Conservation (phyloP, 1,140 invertebrate species). For the Platorchestia sp. region DNA sequence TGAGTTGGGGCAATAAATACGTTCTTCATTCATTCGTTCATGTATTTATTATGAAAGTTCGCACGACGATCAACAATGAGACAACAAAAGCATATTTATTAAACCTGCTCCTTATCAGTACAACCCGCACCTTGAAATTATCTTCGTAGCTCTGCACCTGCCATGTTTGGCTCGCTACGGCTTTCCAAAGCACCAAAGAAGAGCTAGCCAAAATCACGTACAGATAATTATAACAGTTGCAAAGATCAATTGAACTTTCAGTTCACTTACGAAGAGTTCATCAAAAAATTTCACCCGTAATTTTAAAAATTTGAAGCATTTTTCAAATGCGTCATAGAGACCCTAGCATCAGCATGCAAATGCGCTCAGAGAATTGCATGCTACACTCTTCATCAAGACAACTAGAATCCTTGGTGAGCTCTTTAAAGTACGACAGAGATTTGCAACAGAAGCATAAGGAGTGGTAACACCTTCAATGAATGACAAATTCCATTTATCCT, state of each 20-base stretch:
- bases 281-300: not conserved
- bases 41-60: conserved; percentile 46
- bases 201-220: not conserved
- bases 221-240: not conserved
- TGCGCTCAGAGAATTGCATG: not conserved
- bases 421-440: not conserved
- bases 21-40: not conserved
- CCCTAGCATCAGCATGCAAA: not conserved
- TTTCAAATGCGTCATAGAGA: not conserved
- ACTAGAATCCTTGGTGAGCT: not conserved
- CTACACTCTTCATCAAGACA: not conserved
- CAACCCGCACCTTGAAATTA: not conserved
- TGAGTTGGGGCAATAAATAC: not conserved
- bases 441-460: not conserved
- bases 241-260: not conserved
- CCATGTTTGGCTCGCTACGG: not conserved
- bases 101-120: conserved; percentile 6
- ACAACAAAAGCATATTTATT: conserved; percentile 43
- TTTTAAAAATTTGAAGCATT: not conserved
- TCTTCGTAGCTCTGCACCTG: not conserved
- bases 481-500: not conserved
- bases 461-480: not conserved
- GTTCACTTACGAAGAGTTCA: not conserved
- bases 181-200: not conserved
- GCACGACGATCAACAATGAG: conserved; percentile 52